Percentiles rank a stretch among this genome's conserved stretches.
Evolutionary conservation across 2,888 invertebrate genomes (phyloP).

Genomic region (Drosophila anceps): DNA sequence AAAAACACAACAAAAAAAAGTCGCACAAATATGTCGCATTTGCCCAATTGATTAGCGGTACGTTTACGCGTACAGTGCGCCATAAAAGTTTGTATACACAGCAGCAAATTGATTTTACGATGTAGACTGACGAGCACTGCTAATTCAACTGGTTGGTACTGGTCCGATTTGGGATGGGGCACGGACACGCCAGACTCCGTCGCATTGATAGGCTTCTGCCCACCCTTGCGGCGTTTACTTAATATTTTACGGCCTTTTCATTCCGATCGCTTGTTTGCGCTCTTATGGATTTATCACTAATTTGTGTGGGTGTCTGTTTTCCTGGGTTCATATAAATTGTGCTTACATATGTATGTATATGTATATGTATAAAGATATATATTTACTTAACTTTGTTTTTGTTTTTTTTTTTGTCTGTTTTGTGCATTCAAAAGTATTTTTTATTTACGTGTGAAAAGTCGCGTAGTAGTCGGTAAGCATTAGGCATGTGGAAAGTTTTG

Average conservation of each 20-base stretch:
- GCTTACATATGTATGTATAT: neutral
- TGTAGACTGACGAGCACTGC: constrained; percentile 43
- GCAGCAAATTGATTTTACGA: constrained; percentile 71
- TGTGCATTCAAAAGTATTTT: constrained; percentile 2
- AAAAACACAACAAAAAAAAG: no score
- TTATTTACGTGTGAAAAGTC: constrained; percentile 56
- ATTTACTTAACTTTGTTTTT: constrained; percentile 5
- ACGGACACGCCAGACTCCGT: constrained; percentile 11
- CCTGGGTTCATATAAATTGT: neutral
- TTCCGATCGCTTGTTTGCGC: constrained; percentile 35
- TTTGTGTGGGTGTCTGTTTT: constrained; percentile 30
- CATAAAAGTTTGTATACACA: constrained; percentile 65
- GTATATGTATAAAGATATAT: neutral
- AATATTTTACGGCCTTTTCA: constrained; percentile 48
- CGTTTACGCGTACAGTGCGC: constrained; percentile 55
- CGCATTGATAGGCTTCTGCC: constrained; percentile 36
- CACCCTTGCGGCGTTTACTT: constrained; percentile 34
- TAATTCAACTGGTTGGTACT: constrained; percentile 47
- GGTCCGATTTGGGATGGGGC: constrained; percentile 22
- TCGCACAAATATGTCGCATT: constrained; percentile 66
- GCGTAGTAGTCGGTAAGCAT: constrained; percentile 35
- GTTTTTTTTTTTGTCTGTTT: constrained; percentile 11
- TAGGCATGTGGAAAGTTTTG: constrained; percentile 60
- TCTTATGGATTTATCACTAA: constrained; percentile 44
- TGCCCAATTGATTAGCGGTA: constrained; percentile 67